Percentiles rank a stretch among this genome's conserved stretches.
phyloP scores from a whole-genome alignment of 2,797 vertebrate genomes.

The Rhinella marina region DNA sequence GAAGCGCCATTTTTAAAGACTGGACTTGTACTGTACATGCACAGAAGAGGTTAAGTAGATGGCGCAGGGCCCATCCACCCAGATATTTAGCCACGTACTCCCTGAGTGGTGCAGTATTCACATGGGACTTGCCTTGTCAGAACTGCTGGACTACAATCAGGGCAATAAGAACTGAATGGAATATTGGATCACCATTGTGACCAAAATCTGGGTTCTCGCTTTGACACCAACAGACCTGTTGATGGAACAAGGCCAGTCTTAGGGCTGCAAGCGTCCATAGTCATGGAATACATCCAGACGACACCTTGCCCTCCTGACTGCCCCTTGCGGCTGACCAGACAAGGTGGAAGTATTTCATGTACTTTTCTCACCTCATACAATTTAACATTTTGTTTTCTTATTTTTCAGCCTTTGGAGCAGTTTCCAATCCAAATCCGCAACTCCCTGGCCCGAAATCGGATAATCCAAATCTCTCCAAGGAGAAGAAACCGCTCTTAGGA shows the following conservation, averaged over 20 bases:
- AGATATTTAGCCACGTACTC: too few species aligned
- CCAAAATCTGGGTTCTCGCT: background rate
- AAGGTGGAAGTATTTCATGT: too few species aligned
- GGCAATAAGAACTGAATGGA: too few species aligned
- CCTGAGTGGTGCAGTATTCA: too few species aligned
- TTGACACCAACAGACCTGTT: background rate
- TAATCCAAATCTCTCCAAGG: background rate
- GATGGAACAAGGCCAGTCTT: background rate
- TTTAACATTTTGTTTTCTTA: background rate
- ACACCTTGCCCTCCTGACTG: too few species aligned
- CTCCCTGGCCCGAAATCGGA: background rate
- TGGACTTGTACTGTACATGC: too few species aligned
- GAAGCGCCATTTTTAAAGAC: too few species aligned
- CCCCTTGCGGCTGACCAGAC: too few species aligned
- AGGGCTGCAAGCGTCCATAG: background rate
- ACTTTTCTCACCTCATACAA: background rate
- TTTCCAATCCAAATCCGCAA: background rate
- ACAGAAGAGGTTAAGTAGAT: too few species aligned
- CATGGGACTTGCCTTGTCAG: too few species aligned
- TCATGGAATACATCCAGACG: background rate
- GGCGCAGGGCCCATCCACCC: too few species aligned
- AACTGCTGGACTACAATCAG: too few species aligned
- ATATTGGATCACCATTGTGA: background rate
- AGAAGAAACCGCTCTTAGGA: background rate
- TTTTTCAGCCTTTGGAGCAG: background rate